Percentiles rank a stretch among this genome's conserved stretches.
Conservation (phyloP, 92 coral and sea anemone species). For the Parazoanthus swiftii region DNA sequence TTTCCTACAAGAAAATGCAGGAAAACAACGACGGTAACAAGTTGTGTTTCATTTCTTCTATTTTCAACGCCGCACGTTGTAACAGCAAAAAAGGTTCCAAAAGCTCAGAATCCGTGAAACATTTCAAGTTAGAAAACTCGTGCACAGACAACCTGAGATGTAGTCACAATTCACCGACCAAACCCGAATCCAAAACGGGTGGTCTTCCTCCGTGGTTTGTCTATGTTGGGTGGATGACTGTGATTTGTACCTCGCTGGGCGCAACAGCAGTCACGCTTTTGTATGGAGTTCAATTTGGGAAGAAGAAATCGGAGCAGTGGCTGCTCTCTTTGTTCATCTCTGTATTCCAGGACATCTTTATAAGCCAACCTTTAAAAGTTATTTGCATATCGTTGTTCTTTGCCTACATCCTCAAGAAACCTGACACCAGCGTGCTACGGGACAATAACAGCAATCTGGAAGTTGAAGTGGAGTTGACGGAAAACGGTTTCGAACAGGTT, state of each 20-base stretch:
- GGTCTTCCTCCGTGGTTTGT: slow-evolving; percentile 87
- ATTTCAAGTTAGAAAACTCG: slow-evolving; percentile 20
- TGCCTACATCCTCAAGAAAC: slow-evolving; percentile 82
- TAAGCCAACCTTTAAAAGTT: slow-evolving; percentile 89
- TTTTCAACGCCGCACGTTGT: not conserved
- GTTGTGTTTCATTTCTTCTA: not conserved
- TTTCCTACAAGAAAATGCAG: not conserved
- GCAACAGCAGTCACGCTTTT: slow-evolving; percentile 74
- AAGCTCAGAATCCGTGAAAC: not conserved
- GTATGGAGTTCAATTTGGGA: slow-evolving; percentile 87
- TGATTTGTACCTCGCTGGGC: slow-evolving; percentile 60
- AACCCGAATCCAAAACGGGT: not conserved
- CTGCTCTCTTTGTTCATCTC: slow-evolving; percentile 87
- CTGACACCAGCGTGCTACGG: slow-evolving; percentile 35
- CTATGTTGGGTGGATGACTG: slow-evolving; percentile 83
- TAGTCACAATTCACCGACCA: not conserved
- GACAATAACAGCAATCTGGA: slow-evolving; percentile 24
- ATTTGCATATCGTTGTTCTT: slow-evolving; percentile 69
- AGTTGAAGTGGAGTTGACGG: slow-evolving; percentile 26
- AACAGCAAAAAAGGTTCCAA: not conserved
- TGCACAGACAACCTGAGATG: not conserved
- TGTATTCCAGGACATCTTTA: slow-evolving; percentile 84
- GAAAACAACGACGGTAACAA: not conserved
- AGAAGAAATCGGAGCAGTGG: slow-evolving; percentile 85
- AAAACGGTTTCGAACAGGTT: not conserved